phyloP scores from a whole-genome alignment of 2,113 vertebrate genomes.

The Maccullochella peelii region DNA sequence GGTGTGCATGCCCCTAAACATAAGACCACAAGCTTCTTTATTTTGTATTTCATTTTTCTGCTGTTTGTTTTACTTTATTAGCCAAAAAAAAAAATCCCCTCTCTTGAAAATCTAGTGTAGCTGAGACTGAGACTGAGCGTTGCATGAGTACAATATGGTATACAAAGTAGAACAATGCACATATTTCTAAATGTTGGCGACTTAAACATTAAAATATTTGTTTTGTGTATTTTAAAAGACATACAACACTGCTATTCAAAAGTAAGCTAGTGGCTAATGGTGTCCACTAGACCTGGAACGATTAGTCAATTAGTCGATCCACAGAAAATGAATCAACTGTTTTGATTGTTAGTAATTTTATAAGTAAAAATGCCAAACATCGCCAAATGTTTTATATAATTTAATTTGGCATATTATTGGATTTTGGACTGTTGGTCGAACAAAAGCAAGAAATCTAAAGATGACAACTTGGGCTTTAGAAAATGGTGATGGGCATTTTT shows the following conservation, averaged over 20 bases:
- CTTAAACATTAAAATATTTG: not conserved
- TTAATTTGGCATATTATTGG: not conserved
- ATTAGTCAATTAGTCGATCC: not conserved
- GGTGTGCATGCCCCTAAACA: slow-evolving; percentile 7
- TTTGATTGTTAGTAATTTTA: not conserved
- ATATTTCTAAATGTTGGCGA: not conserved
- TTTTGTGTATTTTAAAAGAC: not conserved
- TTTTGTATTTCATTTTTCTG: slow-evolving; percentile 3
- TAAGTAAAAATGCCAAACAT: not conserved
- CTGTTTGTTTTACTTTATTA: slow-evolving; percentile 9
- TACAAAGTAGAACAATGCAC: not conserved
- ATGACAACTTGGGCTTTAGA: not conserved
- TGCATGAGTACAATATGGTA: not conserved
- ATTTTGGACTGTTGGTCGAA: not conserved
- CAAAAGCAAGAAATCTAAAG: not conserved
- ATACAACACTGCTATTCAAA: not conserved
- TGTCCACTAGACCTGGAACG: not conserved
- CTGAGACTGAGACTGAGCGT: not conserved
- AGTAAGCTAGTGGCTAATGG: not conserved
- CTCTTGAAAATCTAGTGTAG: not conserved
- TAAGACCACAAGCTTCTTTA: slow-evolving; percentile 2
- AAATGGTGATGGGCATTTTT: not conserved
- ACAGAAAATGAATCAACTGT: not conserved
- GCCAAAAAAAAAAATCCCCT: not conserved
- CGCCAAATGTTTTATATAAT: not conserved